phyloP scores from a whole-genome alignment of 1,140 invertebrate genomes.

The Papilio helenus region DNA sequence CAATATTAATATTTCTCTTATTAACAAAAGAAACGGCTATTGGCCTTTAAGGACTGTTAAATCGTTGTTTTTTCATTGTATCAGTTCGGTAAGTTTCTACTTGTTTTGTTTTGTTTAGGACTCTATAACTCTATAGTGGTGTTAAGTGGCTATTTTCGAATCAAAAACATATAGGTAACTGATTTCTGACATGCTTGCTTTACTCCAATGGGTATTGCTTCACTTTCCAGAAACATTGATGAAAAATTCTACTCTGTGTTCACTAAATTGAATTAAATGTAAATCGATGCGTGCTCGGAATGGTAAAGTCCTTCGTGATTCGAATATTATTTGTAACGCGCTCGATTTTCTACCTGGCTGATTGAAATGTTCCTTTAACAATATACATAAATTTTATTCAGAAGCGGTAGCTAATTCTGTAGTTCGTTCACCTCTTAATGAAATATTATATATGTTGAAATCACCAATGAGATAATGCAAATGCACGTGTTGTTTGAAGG shows the following conservation, averaged over 20 bases:
- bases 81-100: neutral
- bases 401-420: neutral
- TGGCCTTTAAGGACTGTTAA: neutral
- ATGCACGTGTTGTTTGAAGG: too few species aligned
- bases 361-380: constrained; percentile 14
- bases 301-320: constrained; percentile 5
- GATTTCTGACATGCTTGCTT: neutral
- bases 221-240: constrained; percentile 1
- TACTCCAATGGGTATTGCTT: constrained; percentile 3
- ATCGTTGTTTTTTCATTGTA: neutral
- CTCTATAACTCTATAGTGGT: too few species aligned
- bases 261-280: constrained; percentile 38
- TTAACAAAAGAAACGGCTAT: neutral
- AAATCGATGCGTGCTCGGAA: constrained; percentile 13
- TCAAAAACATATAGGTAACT: neutral
- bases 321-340: constrained; percentile 29
- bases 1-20: neutral
- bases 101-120: neutral
- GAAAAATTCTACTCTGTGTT: constrained; percentile 34
- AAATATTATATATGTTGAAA: neutral
- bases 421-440: neutral
- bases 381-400: constrained; percentile 20
- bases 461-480: too few species aligned
- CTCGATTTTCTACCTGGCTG: constrained; percentile 9
- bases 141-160: too few species aligned